Conservation (phyloP, 2,113 vertebrate genomes). For the Carassius auratus region DNA sequence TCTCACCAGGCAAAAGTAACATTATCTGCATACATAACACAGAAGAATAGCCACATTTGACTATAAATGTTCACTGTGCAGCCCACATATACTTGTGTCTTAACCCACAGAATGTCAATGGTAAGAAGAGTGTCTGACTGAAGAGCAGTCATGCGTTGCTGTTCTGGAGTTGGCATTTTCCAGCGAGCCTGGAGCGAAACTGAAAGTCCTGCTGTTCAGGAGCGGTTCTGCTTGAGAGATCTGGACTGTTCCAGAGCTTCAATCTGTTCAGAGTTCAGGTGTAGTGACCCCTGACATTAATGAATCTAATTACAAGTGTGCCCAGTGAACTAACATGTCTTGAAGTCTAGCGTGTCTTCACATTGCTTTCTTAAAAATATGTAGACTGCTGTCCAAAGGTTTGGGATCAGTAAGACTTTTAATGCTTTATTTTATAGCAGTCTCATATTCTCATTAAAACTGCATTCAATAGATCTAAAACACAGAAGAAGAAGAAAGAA, state of each 20-base stretch:
- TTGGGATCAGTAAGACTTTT: background rate
- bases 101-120: background rate
- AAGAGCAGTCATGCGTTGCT: slow-evolving; percentile 21
- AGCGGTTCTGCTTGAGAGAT: slow-evolving; percentile 12
- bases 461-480: too few relatives aligned
- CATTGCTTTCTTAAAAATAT: background rate
- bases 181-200: background rate
- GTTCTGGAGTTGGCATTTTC: background rate
- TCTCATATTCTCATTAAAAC: too few relatives aligned
- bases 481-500: too few relatives aligned
- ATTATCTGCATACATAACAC: background rate
- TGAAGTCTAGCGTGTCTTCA: background rate
- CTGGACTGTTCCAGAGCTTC: background rate
- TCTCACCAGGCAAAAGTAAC: background rate
- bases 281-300: background rate
- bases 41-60: background rate
- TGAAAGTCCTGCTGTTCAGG: slow-evolving; percentile 7
- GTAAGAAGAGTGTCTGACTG: background rate
- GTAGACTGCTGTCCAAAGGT: background rate
- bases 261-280: background rate
- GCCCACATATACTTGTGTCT: background rate
- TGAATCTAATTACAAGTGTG: slow-evolving; percentile 4
- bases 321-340: background rate
- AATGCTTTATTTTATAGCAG: background rate
- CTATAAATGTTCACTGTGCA: background rate